A percentile compares a stretch with the other conserved stretches of the same genome.
These are phyloP conservation scores for Caenorhabditis brenneri DNA, from an alignment of 1,140 invertebrate species.

Conservation along the genomic window DNA sequence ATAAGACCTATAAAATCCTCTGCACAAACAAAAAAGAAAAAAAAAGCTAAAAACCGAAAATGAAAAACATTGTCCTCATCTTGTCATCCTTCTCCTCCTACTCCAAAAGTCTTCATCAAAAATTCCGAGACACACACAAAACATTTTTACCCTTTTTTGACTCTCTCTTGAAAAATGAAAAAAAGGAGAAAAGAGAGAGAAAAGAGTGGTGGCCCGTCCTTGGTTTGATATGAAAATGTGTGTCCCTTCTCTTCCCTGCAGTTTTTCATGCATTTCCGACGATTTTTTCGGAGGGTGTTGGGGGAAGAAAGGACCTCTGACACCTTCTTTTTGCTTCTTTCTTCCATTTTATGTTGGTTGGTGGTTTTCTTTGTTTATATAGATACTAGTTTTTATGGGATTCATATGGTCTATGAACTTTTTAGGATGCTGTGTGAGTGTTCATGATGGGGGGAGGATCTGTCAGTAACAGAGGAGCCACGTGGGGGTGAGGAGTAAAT, in stretches of 20 bases:
- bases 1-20: too few species aligned
- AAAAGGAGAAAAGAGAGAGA: background rate
- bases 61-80: too few species aligned
- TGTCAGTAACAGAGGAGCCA: background rate
- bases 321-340: slow-evolving; percentile 29
- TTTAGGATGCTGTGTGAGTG: too few species aligned
- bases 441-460: too few species aligned
- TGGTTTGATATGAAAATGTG: slow-evolving; percentile 33
- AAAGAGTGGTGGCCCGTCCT: background rate
- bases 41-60: too few species aligned
- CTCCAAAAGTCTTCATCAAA: background rate
- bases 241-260: background rate
- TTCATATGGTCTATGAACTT: background rate
- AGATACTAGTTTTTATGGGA: background rate
- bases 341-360: background rate
- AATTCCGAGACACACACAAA: background rate
- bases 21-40: too few species aligned
- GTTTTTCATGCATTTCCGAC: slow-evolving; percentile 42
- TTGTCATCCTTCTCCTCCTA: too few species aligned
- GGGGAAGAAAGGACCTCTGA: background rate
- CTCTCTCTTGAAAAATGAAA: background rate
- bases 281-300: too few species aligned
- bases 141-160: background rate
- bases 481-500: background rate
- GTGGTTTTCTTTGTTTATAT: background rate